phyloP scores from a whole-genome alignment of 1,140 invertebrate species.

The Caenorhabditis latens region DNA sequence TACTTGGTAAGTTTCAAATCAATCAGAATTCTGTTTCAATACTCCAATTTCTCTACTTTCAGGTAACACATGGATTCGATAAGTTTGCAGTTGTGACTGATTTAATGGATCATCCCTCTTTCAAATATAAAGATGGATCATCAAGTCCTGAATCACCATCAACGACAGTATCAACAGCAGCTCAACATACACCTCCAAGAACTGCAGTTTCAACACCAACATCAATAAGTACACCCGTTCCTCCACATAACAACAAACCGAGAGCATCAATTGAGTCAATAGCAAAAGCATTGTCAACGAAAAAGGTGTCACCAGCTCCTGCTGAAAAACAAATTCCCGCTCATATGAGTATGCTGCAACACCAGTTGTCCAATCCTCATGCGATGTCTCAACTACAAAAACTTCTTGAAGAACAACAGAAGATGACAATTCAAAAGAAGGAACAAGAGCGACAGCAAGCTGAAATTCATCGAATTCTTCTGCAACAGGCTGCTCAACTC shows the following conservation, averaged over 20 bases:
- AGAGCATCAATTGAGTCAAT: slow-evolving; percentile 23
- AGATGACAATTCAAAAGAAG: slow-evolving; percentile 18
- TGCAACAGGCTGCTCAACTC: slow-evolving; percentile 28
- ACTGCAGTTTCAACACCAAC: slow-evolving; percentile 38
- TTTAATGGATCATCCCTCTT: slow-evolving; percentile 57
- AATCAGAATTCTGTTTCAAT: background rate
- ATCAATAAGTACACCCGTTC: slow-evolving; percentile 13
- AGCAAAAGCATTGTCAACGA: slow-evolving; percentile 13
- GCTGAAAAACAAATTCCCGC: background rate
- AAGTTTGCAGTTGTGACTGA: slow-evolving; percentile 61
- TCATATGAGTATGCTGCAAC: background rate
- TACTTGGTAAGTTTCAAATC: slow-evolving; percentile 44
- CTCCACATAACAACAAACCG: slow-evolving; percentile 25
- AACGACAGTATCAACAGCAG: slow-evolving; percentile 7
- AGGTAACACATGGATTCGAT: slow-evolving; percentile 64
- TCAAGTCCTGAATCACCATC: slow-evolving; percentile 49
- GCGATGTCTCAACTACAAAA: slow-evolving; percentile 20
- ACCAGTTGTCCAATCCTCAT: background rate
- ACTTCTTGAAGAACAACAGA: slow-evolving; percentile 17
- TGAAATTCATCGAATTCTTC: slow-evolving; percentile 41
- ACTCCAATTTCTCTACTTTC: background rate
- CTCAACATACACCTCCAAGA: slow-evolving; percentile 21
- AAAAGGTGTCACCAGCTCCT: background rate
- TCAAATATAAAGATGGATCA: slow-evolving; percentile 53
- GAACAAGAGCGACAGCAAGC: slow-evolving; percentile 48